phyloP scores from a whole-genome alignment of 2,888 invertebrate species.

The Acleris laterana region DNA sequence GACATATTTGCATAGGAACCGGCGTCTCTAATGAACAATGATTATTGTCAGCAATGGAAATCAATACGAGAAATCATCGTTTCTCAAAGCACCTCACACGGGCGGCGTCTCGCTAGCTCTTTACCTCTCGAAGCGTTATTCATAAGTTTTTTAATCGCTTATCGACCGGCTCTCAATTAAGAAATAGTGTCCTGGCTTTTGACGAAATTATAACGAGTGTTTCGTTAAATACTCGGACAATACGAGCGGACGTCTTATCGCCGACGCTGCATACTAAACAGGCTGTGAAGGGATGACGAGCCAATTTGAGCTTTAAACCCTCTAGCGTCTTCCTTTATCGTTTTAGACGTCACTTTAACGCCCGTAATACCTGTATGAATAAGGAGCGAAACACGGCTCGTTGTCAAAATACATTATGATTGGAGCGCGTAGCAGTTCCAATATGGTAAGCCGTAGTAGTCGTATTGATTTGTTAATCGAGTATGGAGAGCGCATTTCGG shows the following conservation, averaged over 20 bases:
- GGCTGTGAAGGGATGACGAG: conserved; percentile 46
- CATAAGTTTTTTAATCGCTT: conserved; percentile 36
- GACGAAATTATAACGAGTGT: conserved; percentile 70
- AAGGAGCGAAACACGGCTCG: conserved; percentile 55
- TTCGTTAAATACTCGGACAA: conserved; percentile 60
- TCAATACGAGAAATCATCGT: conserved; percentile 77
- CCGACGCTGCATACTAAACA: conserved; percentile 65
- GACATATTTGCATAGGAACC: conserved; percentile 71
- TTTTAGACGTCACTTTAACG: conserved; percentile 43
- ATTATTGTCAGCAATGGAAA: conserved; percentile 71
- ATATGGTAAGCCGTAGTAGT: conserved; percentile 67
- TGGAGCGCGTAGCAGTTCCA: conserved; percentile 61
- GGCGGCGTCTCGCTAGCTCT: conserved; percentile 41
- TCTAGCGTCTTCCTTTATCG: conserved; percentile 32
- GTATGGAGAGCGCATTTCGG: conserved; percentile 84
- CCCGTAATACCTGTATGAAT: conserved; percentile 47
- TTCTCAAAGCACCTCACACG: conserved; percentile 65
- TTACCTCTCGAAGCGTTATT: conserved; percentile 47
- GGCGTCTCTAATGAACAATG: conserved; percentile 69
- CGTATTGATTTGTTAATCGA: conserved; percentile 82
- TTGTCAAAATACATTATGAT: conserved; percentile 65
- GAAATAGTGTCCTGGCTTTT: conserved; percentile 66
- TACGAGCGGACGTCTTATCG: conserved; percentile 70
- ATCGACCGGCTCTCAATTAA: conserved; percentile 54
- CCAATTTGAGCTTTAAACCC: conserved; percentile 58